Evolutionary conservation across 2,113 vertebrate species (phyloP).

Genomic region (Lagenorhynchus albirostris): DNA sequence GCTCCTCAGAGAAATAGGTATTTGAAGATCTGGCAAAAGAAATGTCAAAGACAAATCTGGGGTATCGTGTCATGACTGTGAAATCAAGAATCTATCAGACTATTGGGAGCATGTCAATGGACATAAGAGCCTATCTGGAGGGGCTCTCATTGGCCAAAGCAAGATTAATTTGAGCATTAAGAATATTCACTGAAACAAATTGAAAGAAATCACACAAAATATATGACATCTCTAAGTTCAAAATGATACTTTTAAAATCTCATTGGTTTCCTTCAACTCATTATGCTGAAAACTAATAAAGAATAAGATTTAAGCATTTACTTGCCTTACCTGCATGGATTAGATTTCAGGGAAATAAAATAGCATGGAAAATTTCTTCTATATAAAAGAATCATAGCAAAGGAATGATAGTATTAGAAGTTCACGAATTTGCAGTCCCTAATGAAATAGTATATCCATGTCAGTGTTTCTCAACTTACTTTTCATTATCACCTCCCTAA

Average conservation of each 20-base stretch:
- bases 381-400: background rate
- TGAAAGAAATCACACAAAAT: background rate
- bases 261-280: background rate
- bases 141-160: too few species aligned
- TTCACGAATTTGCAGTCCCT: background rate
- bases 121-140: too few species aligned
- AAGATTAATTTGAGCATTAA: too few species aligned
- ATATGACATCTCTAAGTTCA: background rate
- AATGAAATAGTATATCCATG: background rate
- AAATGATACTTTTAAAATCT: background rate
- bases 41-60: background rate
- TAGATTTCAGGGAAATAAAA: background rate
- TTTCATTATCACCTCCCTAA: background rate
- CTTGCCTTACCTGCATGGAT: background rate
- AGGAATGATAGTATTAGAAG: background rate
- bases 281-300: background rate
- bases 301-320: background rate
- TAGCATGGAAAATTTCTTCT: background rate
- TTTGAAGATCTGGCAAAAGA: background rate
- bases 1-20: background rate
- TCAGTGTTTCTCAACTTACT: background rate
- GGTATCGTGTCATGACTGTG: background rate
- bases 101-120: too few species aligned
- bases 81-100: background rate
- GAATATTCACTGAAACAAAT: background rate